Evolutionary conservation across 2,113 vertebrate species (phyloP).

Genomic region (Phodopus roborovskii): DNA sequence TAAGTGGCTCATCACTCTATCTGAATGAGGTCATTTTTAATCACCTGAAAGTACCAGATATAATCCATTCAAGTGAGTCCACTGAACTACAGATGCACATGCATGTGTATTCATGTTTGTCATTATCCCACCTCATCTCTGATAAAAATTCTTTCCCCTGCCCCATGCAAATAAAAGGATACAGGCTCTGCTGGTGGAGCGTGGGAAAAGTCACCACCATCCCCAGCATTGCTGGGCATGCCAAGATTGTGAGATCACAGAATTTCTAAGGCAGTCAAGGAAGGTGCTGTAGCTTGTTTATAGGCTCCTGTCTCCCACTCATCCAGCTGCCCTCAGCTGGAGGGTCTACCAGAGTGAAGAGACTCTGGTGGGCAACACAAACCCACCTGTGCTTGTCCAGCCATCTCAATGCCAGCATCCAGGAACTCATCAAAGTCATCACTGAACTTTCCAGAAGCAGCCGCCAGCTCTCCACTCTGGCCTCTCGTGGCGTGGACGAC

Average conservation of each 20-base stretch:
- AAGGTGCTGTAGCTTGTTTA: background rate
- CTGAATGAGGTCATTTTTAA: constrained; percentile 46
- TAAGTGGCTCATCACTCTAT: constrained; percentile 53
- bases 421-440: constrained; percentile 99
- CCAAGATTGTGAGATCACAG: constrained; percentile 40
- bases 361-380: background rate
- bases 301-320: background rate
- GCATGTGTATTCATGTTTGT: background rate
- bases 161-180: background rate
- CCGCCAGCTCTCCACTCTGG: constrained; percentile 95
- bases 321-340: fast-evolving
- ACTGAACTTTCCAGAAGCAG: constrained; percentile 98
- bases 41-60: background rate
- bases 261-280: background rate
- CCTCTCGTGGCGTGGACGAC: constrained; percentile 97
- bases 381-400: constrained; percentile 96
- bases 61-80: background rate
- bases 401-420: constrained; percentile 99
- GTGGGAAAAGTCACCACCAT: background rate
- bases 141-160: background rate
- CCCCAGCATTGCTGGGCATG: background rate
- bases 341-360: background rate
- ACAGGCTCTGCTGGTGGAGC: background rate
- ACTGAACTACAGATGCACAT: background rate
- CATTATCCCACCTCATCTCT: background rate